phyloP scores from a whole-genome alignment of 2,797 vertebrate genomes.

The Thamnophis elegans region DNA sequence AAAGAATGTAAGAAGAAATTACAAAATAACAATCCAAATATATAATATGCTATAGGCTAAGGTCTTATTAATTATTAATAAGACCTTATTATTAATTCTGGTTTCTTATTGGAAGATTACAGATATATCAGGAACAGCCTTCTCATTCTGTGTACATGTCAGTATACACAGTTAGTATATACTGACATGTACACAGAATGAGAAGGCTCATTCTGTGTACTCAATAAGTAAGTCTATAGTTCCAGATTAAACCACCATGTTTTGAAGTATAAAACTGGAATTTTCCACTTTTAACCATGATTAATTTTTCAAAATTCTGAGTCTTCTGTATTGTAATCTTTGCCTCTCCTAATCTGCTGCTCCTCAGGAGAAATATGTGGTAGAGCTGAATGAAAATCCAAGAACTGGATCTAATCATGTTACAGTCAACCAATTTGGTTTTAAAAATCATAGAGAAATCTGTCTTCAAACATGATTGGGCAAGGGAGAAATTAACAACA shows the following conservation, averaged over 20 bases:
- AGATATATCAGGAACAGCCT: background rate
- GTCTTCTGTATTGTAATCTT: background rate
- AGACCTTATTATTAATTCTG: background rate
- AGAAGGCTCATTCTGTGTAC: background rate
- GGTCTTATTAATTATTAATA: background rate
- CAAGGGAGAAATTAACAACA: background rate
- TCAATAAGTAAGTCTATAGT: background rate
- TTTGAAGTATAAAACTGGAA: background rate
- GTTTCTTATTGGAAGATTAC: background rate
- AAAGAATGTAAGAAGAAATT: background rate
- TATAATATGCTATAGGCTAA: background rate
- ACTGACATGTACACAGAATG: too few species aligned
- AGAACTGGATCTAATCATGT: background rate
- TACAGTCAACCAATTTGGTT: background rate
- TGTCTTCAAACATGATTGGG: background rate
- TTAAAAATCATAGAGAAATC: background rate
- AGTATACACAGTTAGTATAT: background rate
- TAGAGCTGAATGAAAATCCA: background rate
- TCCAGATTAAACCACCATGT: background rate
- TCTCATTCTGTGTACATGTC: background rate
- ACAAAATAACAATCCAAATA: background rate
- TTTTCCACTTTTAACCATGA: background rate
- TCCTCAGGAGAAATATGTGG: background rate
- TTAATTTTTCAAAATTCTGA: background rate
- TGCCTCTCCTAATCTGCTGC: background rate